Evolutionary conservation across 1,140 invertebrate genomes (phyloP), one percentile per base, ranked within the genome.

Genomic region (Calliopsis andreniformis): DNA sequence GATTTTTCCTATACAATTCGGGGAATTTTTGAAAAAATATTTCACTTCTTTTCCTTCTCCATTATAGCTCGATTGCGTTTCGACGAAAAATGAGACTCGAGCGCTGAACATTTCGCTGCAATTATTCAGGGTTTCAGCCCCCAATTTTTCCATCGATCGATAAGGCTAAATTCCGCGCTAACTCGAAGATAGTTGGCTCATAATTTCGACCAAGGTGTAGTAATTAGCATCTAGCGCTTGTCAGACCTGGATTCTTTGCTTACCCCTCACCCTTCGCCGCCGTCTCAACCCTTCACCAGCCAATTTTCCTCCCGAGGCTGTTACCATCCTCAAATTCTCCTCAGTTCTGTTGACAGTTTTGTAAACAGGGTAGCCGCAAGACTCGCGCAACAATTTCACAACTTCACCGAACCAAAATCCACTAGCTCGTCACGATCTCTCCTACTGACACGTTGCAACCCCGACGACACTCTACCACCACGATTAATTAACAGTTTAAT

Each of bases 401-500:
- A 47, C 30, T 14, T 7, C 14, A n/a, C 12, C 49, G 10, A n/a
- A 8, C 5, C 28, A 28, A 47, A 59, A 47, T 59, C 25, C 67
- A 59, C 28, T 42, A 61, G 28, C 55, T 4, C 35, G 30, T 23
- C 49, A 56, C 49, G 66, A 58, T 20, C 12, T 43, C 25, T 43
- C n/a, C 51, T 30, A 14, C 53, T 14, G 67, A 25, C 14, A 32
- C 39, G 39, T 47, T 16, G 55, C 43, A 59, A 59, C 45, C 30
- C 43, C 23, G 30, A 35, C 30, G 30, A 71, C 43, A 20, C 55
- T 70, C 55, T 14, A 47, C 55, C 10, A 32, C 39, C 20, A 43
- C 68, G 68, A 71, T 61, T 71, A 71, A 71, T 71, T 71, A 71
- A 71, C 68, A 55, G 43, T 58, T 71, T 35, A 49, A 71, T 47